phyloP scores from a whole-genome alignment of 1,140 invertebrate species.

The Pemphigus obesinymphae region DNA sequence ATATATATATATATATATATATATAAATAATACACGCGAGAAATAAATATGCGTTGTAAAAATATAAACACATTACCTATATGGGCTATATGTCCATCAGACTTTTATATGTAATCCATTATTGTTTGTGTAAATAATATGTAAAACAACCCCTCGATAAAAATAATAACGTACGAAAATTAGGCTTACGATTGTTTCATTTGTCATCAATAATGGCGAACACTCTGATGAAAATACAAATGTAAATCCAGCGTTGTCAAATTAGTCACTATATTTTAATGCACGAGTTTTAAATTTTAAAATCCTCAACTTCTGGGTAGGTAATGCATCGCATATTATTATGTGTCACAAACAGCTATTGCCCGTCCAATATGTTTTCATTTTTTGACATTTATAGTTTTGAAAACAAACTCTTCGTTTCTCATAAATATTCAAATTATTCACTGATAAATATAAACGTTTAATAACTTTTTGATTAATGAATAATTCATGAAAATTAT shows the following conservation, averaged over 20 bases:
- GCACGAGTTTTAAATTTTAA: background rate
- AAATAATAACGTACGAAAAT: background rate
- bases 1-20: too few relatives aligned
- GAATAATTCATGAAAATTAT: background rate
- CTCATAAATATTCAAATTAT: background rate
- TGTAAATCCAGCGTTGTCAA: background rate
- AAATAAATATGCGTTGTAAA: background rate
- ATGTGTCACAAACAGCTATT: background rate
- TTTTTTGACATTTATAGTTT: background rate
- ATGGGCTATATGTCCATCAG: background rate
- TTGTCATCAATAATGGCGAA: background rate
- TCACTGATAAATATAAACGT: background rate
- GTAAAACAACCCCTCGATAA: background rate
- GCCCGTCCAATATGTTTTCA: background rate
- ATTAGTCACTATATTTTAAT: background rate
- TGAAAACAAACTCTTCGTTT: background rate
- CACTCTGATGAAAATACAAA: background rate
- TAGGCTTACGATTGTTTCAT: background rate
- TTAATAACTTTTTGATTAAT: background rate
- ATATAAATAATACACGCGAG: too few relatives aligned
- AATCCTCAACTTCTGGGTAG: background rate
- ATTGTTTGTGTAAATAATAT: background rate
- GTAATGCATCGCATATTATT: background rate
- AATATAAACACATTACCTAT: too few relatives aligned
- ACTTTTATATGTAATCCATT: background rate